Conservation (phyloP, 2,888 invertebrate species). For the Drosophila parthenogenetica region DNA sequence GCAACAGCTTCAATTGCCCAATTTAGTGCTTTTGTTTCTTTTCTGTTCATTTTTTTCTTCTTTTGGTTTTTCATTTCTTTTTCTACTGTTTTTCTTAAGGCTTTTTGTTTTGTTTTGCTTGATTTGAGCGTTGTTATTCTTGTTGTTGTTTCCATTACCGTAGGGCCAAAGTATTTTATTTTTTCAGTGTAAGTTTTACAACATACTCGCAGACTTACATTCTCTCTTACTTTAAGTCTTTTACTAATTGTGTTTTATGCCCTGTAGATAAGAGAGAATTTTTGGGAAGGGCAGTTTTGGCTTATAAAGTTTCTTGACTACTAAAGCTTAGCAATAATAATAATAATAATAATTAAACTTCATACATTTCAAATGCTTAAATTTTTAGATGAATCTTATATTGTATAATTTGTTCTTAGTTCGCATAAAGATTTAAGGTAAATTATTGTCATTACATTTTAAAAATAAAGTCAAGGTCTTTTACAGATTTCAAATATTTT, state of each 20-base stretch:
- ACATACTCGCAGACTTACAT: slow-evolving; percentile 26
- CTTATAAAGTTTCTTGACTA: no score
- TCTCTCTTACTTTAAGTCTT: slow-evolving; percentile 25
- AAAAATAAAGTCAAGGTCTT: no score
- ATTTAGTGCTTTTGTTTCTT: slow-evolving; percentile 7
- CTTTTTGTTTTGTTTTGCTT: slow-evolving; percentile 45
- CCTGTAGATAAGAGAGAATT: no score
- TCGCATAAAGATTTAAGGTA: no score
- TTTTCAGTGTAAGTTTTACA: slow-evolving; percentile 51
- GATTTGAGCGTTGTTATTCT: slow-evolving; percentile 23
- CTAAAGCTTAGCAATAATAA: no score
- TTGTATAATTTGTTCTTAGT: no score
- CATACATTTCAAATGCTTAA: no score
- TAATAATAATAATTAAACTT: no score
- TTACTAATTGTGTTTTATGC: slow-evolving; percentile 14
- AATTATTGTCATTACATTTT: no score
- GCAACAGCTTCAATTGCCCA: background rate
- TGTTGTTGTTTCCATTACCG: slow-evolving; percentile 62
- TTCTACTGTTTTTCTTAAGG: slow-evolving; percentile 13
- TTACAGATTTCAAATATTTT: no score
- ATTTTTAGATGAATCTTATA: no score
- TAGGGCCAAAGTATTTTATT: slow-evolving; percentile 40
- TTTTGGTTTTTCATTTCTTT: slow-evolving; percentile 26
- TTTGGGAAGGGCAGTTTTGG: no score
- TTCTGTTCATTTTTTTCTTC: slow-evolving; percentile 22